Conservation (phyloP, 2,888 invertebrate species). For the Chrysina gloriosa region DNA sequence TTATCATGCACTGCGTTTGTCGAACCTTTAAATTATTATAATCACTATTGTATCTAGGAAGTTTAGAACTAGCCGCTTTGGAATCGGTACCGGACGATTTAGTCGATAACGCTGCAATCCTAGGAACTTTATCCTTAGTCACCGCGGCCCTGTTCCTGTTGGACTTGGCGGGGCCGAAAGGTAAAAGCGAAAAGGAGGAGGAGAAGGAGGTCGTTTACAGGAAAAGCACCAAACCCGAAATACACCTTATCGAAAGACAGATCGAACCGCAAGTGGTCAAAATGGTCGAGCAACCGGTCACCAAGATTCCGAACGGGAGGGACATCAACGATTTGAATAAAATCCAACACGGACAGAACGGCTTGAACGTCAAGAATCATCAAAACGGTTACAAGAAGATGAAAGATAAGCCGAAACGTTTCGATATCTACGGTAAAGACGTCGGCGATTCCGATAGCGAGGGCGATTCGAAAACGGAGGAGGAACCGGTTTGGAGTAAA, state of each 20-base stretch:
- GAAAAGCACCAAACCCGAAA: slow-evolving; percentile 36
- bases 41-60: slow-evolving; percentile 65
- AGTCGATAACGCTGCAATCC: slow-evolving; percentile 77
- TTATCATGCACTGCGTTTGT: too few relatives aligned
- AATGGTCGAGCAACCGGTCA: slow-evolving; percentile 45
- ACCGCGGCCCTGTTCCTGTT: slow-evolving; percentile 77
- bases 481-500: slow-evolving; percentile 63
- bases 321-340: slow-evolving; percentile 34
- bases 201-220: slow-evolving; percentile 7
- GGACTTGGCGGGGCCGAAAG: slow-evolving; percentile 74
- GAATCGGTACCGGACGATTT: slow-evolving; percentile 77
- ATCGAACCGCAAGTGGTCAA: slow-evolving; percentile 36
- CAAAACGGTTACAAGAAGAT: slow-evolving; percentile 49
- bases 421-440: slow-evolving; percentile 61
- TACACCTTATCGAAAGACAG: slow-evolving; percentile 39
- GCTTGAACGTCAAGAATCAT: slow-evolving; percentile 35
- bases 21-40: neutral
- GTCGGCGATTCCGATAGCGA: slow-evolving; percentile 55
- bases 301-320: slow-evolving; percentile 28
- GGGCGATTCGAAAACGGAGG: slow-evolving; percentile 51
- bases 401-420: slow-evolving; percentile 53
- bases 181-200: slow-evolving; percentile 58
- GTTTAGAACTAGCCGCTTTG: slow-evolving; percentile 76
- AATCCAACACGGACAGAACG: slow-evolving; percentile 42
- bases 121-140: slow-evolving; percentile 75